A percentile compares a stretch with the other conserved stretches of the same genome.
Conservation (phyloP, 2,113 vertebrate species). For the Cryptotis parvus region DNA sequence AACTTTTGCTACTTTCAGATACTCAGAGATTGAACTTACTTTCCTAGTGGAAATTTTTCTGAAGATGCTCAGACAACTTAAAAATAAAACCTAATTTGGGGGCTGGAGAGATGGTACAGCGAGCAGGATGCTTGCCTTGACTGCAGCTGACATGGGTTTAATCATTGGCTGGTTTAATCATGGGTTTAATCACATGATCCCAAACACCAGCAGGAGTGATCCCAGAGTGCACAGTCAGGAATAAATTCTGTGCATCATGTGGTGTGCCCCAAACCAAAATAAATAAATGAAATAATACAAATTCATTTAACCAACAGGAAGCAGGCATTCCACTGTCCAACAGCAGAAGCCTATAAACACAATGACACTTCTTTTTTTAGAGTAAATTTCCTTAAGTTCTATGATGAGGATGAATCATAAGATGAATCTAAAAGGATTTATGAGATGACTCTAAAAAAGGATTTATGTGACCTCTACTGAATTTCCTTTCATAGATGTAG, state of each 20-base stretch:
- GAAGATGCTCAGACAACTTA: neutral
- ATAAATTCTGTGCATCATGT: no score
- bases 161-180: no score
- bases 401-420: neutral
- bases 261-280: no score
- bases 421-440: neutral
- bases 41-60: neutral
- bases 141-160: no score
- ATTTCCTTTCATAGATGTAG: neutral
- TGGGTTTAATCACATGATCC: no score
- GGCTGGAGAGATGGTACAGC: no score
- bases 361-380: neutral
- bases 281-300: no score
- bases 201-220: no score
- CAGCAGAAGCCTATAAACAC: neutral
- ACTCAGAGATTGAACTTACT: neutral
- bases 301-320: slow-evolving; percentile 10
- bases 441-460: neutral
- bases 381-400: slow-evolving; percentile 11
- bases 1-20: neutral
- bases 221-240: no score
- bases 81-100: neutral
- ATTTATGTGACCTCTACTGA: neutral
- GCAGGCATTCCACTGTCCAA: neutral
- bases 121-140: no score